Evolutionary conservation across 2,113 vertebrate species (phyloP).

Genomic region (Empidonax traillii): DNA sequence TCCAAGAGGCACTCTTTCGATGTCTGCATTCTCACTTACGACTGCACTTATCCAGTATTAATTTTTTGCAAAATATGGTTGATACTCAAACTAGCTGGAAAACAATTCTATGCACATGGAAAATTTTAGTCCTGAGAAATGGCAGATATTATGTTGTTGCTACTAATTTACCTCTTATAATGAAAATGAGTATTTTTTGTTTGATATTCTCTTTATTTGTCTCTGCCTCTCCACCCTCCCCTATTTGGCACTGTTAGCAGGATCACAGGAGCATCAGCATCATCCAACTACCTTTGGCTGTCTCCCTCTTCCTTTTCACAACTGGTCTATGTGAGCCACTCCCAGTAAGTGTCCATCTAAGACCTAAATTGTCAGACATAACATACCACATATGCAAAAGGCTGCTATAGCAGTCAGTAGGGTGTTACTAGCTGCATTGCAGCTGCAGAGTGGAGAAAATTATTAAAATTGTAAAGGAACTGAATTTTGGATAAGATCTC

Average conservation of each 20-base stretch:
- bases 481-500: not conserved
- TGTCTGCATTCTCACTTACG: not conserved
- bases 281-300: not conserved
- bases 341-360: not conserved
- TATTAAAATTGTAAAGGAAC: not conserved
- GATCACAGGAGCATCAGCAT: not conserved
- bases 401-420: not conserved
- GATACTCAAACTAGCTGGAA: not conserved
- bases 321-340: fast-evolving
- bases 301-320: not conserved
- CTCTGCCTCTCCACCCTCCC: not conserved
- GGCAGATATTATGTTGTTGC: not conserved
- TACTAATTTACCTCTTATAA: not conserved
- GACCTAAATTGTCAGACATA: not conserved
- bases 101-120: not conserved
- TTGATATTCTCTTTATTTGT: not conserved
- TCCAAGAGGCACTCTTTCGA: not conserved
- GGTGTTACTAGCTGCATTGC: not conserved
- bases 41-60: not conserved
- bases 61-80: fast-evolving
- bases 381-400: not conserved
- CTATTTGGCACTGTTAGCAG: not conserved
- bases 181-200: not conserved
- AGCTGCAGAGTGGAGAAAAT: not conserved
- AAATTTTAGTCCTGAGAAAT: not conserved